A percentile compares a stretch with the other conserved stretches of the same genome.
Evolutionary conservation across 1,140 invertebrate genomes (phyloP).

Genomic region (Halyomorpha halys): DNA sequence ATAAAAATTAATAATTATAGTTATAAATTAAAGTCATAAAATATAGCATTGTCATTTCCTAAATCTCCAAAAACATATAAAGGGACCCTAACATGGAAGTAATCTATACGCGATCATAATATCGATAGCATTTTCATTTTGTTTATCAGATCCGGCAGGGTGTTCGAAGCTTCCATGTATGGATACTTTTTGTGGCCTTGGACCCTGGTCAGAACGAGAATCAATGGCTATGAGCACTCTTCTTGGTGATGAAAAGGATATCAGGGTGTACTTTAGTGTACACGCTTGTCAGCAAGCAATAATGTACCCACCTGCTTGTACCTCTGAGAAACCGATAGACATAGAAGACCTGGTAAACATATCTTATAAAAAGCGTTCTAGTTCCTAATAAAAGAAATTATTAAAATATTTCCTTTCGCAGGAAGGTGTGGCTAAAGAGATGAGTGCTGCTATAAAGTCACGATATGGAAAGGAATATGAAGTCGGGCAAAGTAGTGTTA

Average conservation of each 20-base stretch:
- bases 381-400: background rate
- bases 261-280: constrained; percentile 57
- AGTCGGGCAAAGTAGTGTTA: background rate
- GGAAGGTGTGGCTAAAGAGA: background rate
- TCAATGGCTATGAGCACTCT: constrained; percentile 46
- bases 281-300: constrained; percentile 53
- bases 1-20: too few relatives aligned
- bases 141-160: constrained; percentile 52
- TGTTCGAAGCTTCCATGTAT: constrained; percentile 54
- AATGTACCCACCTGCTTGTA: constrained; percentile 2
- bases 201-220: constrained; percentile 63
- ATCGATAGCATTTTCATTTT: constrained; percentile 53
- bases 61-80: too few relatives aligned
- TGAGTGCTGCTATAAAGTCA: background rate
- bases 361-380: background rate
- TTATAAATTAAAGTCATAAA: too few relatives aligned
- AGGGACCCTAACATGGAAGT: too few relatives aligned
- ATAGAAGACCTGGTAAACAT: background rate
- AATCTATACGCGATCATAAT: too few relatives aligned
- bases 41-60: too few relatives aligned
- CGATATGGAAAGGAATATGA: background rate
- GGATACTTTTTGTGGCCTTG: constrained; percentile 56
- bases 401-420: background rate
- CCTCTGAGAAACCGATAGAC: background rate
- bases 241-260: constrained; percentile 39